Evolutionary conservation across 2,113 vertebrate genomes (phyloP).

Genomic region (Maccullochella peelii): DNA sequence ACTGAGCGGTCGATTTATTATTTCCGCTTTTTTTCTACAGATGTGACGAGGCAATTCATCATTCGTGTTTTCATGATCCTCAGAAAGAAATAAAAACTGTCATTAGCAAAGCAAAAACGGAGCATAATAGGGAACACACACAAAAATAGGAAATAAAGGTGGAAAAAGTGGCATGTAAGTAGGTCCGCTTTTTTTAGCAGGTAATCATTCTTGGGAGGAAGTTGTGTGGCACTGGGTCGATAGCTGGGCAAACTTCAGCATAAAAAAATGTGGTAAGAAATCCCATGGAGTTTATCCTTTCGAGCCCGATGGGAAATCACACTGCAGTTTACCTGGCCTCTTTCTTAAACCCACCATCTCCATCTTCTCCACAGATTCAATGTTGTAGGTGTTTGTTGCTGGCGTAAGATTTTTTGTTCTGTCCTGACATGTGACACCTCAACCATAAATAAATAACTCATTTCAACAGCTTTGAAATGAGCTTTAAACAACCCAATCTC

Average conservation of each 20-base stretch:
- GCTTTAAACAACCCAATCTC: neutral
- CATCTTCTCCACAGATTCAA: slow-evolving; percentile 17
- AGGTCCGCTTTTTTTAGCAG: slow-evolving; percentile 61
- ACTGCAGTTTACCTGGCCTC: slow-evolving; percentile 51
- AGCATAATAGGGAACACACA: slow-evolving; percentile 3
- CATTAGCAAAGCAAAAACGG: neutral
- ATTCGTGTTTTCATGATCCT: neutral
- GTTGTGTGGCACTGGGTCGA: slow-evolving; percentile 51
- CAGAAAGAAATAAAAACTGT: neutral
- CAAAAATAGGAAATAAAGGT: slow-evolving; percentile 26
- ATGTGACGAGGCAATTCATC: neutral
- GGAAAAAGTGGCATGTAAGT: slow-evolving; percentile 31
- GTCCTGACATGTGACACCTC: neutral
- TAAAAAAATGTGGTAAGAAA: slow-evolving; percentile 35
- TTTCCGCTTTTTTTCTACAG: neutral
- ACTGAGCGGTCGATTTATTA: neutral
- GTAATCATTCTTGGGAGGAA: slow-evolving; percentile 65
- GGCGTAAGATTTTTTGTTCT: slow-evolving; percentile 7
- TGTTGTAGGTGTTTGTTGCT: neutral
- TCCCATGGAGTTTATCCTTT: slow-evolving; percentile 53
- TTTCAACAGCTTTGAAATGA: slow-evolving; percentile 6
- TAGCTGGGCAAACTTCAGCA: slow-evolving; percentile 50
- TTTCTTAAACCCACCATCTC: slow-evolving; percentile 41
- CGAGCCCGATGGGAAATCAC: slow-evolving; percentile 53
- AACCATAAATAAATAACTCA: too few relatives aligned